Evolutionary conservation across 35 echinoderm and acorn worm genomes (phyloP).

Genomic region (Chiridota heheva): DNA sequence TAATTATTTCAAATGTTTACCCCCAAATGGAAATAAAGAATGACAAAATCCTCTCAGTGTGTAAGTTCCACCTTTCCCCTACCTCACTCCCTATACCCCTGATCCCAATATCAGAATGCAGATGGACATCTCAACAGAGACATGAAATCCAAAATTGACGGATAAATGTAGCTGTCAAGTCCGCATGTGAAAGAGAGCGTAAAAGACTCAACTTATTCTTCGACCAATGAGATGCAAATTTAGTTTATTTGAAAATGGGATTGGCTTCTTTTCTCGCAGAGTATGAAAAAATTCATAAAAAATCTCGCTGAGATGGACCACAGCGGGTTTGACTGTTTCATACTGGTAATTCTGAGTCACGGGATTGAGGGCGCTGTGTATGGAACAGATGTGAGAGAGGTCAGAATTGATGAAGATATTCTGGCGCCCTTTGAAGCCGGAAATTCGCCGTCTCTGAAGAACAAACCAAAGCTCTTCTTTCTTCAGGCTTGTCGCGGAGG

Average conservation of each 20-base stretch:
- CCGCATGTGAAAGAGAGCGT: too few species aligned
- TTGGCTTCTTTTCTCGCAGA: background rate
- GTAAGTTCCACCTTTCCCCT: too few species aligned
- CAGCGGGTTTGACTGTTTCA: conserved; percentile 13
- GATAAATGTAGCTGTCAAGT: too few species aligned
- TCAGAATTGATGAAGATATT: conserved; percentile 22
- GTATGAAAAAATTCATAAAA: background rate
- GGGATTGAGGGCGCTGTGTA: conserved; percentile 43
- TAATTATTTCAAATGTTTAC: too few species aligned
- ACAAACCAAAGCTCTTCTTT: conserved; percentile 67
- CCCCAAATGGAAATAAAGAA: too few species aligned
- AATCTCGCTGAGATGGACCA: background rate
- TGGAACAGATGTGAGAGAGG: background rate
- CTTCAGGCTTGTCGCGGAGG: conserved; percentile 58
- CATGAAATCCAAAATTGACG: too few species aligned
- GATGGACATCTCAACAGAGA: too few species aligned
- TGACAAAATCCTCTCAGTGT: too few species aligned
- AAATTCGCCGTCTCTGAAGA: conserved; percentile 20
- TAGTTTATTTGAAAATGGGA: background rate
- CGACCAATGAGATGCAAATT: background rate
- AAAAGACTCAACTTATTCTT: too few species aligned
- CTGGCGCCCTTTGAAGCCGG: conserved; percentile 13
- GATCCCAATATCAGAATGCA: too few species aligned
- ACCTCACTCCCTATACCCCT: too few species aligned
- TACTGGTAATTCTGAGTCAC: conserved; percentile 39